A percentile compares a stretch with the other conserved stretches of the same genome.
These are phyloP conservation scores for Agapornis canus DNA, from an alignment of 2,797 vertebrate genomes.

Conservation along the genomic window DNA sequence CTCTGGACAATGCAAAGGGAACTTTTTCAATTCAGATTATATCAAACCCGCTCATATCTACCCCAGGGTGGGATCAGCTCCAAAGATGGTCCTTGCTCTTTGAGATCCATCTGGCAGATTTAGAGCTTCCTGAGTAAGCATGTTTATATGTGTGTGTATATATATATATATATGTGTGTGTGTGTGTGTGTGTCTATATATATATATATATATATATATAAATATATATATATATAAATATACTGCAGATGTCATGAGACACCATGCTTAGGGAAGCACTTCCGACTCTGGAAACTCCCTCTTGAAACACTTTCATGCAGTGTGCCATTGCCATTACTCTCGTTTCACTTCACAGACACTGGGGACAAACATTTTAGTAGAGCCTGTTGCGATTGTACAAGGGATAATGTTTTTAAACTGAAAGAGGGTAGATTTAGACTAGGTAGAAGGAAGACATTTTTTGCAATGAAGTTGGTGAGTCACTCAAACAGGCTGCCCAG, in stretches of 20 bases:
- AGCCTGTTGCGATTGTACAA: neutral
- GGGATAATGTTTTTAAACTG: neutral
- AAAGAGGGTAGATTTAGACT: neutral
- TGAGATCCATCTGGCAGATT: neutral
- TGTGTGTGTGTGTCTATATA: accelerated
- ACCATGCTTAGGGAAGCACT: neutral
- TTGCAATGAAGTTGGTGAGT: neutral
- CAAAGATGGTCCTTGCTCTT: neutral
- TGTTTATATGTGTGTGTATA: neutral
- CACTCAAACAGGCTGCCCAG: neutral
- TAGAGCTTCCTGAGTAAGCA: neutral
- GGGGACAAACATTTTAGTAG: neutral
- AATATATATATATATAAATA: no score
- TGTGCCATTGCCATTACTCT: neutral
- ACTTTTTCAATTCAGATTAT: neutral
- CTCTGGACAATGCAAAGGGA: neutral
- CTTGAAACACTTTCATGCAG: accelerated
- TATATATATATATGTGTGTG: no score
- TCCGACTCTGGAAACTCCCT: neutral
- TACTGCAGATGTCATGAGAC: neutral
- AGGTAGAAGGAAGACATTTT: neutral
- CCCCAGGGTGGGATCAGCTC: neutral
- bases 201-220: no score
- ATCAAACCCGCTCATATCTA: neutral
- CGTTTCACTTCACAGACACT: neutral